Percentiles rank a stretch among this genome's conserved stretches.
Conservation (phyloP, 2,113 vertebrate genomes). For the Columba janthina region DNA sequence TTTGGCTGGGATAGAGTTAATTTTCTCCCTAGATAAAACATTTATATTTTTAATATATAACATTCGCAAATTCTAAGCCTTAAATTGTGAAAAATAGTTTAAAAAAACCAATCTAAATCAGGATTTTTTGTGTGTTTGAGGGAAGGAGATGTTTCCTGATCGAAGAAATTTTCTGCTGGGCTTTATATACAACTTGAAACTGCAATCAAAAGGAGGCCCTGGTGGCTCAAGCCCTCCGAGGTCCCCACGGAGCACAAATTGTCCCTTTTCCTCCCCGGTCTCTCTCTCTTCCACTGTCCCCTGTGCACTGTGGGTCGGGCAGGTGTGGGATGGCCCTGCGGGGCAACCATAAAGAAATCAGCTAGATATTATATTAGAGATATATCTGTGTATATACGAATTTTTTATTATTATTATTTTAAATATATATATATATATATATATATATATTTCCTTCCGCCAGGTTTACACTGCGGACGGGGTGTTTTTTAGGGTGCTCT, state of each 20-base stretch:
- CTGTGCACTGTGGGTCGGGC: rapidly evolving
- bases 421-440: rapidly evolving
- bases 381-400: rapidly evolving
- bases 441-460: rapidly evolving
- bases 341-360: not conserved
- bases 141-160: not conserved
- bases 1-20: too few species aligned
- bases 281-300: too few species aligned
- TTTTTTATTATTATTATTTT: too few species aligned
- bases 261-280: not conserved
- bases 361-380: rapidly evolving
- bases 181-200: not conserved
- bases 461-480: rapidly evolving
- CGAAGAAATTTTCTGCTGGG: not conserved
- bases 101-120: not conserved
- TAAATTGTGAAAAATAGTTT: rapidly evolving
- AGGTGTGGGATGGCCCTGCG: not conserved
- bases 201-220: not conserved
- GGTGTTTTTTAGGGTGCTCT: not conserved
- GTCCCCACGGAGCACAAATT: rapidly evolving
- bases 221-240: not conserved
- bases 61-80: not conserved
- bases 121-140: not conserved
- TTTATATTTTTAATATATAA: not conserved
- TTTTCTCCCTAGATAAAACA: not conserved